Evolutionary conservation across 2,797 vertebrate species (phyloP), one percentile per base, ranked within the genome.

Genomic region (Brotula barbata): DNA sequence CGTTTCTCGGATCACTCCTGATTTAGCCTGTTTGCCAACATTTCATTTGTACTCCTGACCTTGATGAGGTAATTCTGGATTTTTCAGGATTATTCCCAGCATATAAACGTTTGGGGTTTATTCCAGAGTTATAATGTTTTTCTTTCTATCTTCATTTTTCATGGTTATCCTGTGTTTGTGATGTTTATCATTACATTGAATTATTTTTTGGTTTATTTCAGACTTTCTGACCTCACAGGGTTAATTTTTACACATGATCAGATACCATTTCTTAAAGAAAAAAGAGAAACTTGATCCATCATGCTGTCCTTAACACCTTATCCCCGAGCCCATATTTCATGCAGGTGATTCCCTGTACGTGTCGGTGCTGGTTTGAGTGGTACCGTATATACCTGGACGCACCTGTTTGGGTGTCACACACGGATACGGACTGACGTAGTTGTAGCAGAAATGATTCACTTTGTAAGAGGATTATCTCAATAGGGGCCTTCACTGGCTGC

Each of bases 361-460:
- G 72, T 43, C 43, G 49, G 36, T 13, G 41, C 78, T 77, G 56
- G 69, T 59, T 67, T 44, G 65, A 67, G 43, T 25, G 46, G 44
- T 44, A 37, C 77, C 33, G 25, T 28, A 8, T 47, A 12, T 20
- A 74, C 67, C 59, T 78, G 51, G 47, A 62, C 53, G 52, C 73
- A 71, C 75, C 68, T 53, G 71, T 80, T 67, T 82, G 68, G 64
- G 46, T 63, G 73, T 80, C 71, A 65, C 67, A n/a, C 28, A 55
- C 65, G 14, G 4, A 41, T 70, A 53, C 66, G 41, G 54, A 68
- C 59, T 71, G 50, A 57, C 55, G 52, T 68, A 77, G 60, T 62
- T 60, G 58, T 13, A 11, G 51, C 42, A 19, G 42, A 71, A 73
- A 66, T 66, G 0, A 72, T 58, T 36, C 34, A 58, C 28, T 58